Base-by-base conservation (phyloP, 2,113 vertebrate species). In the Pseudonaja textilis region DNA sequence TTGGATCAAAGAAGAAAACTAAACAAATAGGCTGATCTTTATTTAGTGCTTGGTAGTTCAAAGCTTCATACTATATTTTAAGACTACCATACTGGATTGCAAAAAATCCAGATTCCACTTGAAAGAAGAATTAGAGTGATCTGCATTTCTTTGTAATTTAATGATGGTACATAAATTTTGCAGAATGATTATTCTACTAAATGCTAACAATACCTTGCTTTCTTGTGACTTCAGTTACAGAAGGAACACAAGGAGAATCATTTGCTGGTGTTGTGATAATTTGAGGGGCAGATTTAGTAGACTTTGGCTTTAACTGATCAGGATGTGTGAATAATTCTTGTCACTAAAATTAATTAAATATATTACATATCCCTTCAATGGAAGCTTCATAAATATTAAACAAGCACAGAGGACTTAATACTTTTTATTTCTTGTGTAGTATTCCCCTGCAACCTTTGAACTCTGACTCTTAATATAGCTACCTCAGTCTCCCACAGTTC, bases 391-490 rank as follows among this genome's bases (percentile, higher is more conserved):
- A 26, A 45, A 45, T 92, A 93, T 86, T 92, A 85, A 93, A 91
- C 26, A 2, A 91, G 56, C 91, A 47, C 34, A 45, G 23, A 5
- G 4, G 90, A 91, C 52, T 2, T 25, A n/a, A 0, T 61, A 8
- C 87, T 88, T 94, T 94, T 92, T 87, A 94, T 91, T 95, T 20
- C 56, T 61, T 93, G 22, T n/a, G 0, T 88, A 89, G 86, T 47
- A 93, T 59, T 26, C 81, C 61, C 91, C 87, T 26, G 23, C 45
- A 92, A 18, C 95, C 20, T 95, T 95, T 95, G 91, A 94, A 93
- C 34, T 47, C 74, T 25, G 42, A 92, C n/a, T 90, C 81, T 93
- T 81, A 92, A 89, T 74, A 34, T 14, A 90, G 59, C 69, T 90
- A 92, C 29, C 42, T 88, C 93, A 92, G 29, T 39, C 89, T 92